Evolutionary conservation across 2,888 invertebrate species (phyloP).

Genomic region (Apodemia mormo): DNA sequence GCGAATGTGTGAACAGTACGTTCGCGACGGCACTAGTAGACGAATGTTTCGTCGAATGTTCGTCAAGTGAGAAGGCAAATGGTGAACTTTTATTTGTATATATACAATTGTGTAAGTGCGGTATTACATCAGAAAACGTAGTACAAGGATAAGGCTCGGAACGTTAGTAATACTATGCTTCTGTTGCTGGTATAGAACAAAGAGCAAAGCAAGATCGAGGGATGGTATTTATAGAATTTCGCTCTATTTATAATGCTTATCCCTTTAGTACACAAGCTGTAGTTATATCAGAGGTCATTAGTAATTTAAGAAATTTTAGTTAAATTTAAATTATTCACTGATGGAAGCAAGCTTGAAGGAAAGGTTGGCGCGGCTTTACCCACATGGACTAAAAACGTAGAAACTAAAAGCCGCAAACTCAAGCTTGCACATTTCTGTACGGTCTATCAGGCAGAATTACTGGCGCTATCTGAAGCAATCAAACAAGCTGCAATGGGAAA

Average conservation of each 20-base stretch:
- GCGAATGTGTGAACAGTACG: no score
- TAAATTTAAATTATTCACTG: no score
- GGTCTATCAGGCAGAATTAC: constrained; percentile 26
- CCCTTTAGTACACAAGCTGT: not conserved
- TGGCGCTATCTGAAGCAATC: not conserved
- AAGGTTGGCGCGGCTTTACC: constrained; percentile 23
- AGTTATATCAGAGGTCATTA: not conserved
- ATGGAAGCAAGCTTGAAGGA: constrained; percentile 20
- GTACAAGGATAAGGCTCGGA: constrained; percentile 18
- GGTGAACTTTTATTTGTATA: no score
- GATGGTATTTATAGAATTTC: not conserved
- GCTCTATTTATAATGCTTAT: constrained; percentile 1
- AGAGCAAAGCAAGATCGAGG: constrained; percentile 1
- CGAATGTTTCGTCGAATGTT: no score
- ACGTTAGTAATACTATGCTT: constrained; percentile 15
- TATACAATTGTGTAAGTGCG: no score
- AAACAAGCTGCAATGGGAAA: no score
- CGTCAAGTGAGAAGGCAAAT: no score
- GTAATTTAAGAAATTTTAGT: constrained; percentile 5
- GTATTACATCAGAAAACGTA: not conserved
- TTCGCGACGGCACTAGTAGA: no score
- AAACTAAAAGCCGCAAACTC: not conserved
- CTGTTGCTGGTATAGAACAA: constrained; percentile 20
- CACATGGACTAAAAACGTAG: not conserved
- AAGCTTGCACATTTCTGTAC: constrained; percentile 16